phyloP scores from a whole-genome alignment of 2,113 vertebrate genomes.

The Microtus oregoni region DNA sequence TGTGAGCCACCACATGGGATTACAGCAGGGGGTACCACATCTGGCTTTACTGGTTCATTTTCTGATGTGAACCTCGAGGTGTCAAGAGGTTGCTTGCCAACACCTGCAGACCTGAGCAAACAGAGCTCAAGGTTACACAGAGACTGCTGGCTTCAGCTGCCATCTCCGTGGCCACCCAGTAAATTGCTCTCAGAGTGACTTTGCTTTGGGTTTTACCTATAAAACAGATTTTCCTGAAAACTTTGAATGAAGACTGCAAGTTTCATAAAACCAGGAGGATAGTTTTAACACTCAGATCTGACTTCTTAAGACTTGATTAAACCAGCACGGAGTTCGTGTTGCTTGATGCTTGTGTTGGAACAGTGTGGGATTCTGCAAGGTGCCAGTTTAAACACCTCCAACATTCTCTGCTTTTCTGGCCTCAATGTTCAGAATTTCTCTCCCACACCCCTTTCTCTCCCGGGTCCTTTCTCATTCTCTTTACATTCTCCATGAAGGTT shows the following conservation, averaged over 20 bases:
- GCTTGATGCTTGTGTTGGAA: neutral
- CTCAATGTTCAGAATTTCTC: neutral
- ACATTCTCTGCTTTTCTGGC: neutral
- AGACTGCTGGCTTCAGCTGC: fast-evolving
- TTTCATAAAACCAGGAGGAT: neutral
- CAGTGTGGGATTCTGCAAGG: neutral
- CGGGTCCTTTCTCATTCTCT: neutral
- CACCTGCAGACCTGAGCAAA: fast-evolving
- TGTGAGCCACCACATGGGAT: too few species aligned
- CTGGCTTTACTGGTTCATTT: neutral
- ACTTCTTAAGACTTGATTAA: neutral
- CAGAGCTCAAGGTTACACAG: too few species aligned
- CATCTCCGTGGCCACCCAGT: fast-evolving
- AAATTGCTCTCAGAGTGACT: fast-evolving
- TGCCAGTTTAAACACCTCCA: fast-evolving
- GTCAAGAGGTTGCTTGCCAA: fast-evolving
- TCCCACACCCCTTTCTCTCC: too few species aligned
- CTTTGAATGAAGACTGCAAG: neutral
- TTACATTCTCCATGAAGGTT: neutral
- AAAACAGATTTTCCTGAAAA: neutral
- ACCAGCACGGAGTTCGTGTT: fast-evolving
- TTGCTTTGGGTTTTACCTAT: neutral
- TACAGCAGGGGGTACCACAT: neutral
- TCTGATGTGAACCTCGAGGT: neutral
- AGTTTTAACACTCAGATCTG: neutral